Base-by-base conservation (phyloP, 2,797 vertebrate genomes). In the Peromyscus eremicus region DNA sequence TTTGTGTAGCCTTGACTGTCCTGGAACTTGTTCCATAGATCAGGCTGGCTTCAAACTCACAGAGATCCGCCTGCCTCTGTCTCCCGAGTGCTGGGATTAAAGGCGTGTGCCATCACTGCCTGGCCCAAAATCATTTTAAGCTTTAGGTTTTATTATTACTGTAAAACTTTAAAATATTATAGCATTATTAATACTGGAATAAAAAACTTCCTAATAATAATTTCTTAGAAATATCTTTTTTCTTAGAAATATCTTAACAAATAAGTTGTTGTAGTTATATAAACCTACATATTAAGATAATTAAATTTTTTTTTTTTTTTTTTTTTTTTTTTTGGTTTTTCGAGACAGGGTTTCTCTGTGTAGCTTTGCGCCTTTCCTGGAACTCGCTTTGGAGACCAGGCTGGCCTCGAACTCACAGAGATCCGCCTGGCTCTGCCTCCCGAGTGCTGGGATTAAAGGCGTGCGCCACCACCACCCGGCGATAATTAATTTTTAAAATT, bases 211-310 rank as follows among this genome's bases (percentile, higher is more conserved):
- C 57, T 70, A 8, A 92, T 66, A 6, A 93, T 96, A 66, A 83
- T 97, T 89, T 76, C 75, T 93, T 97, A 10, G 66, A 91, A 81
- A 94, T 91, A 60, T 60, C 85, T 70, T n/a, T 70, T 97, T 88
- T 75, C 75, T 93, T 97, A 12, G 60, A 91, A 84, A 92, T 92
- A 55, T 55, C 91, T 95, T 95, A 86, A 49, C 80, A 94, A 93
- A 77, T 19, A 92, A 75, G 83, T 95, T 97, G 11, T 94, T 85
- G 25, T 79, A 94, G 70, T 55, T 86, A 46, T 60, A 96, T 95
- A 92, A 80, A 73, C 60, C 34, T 90, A 85, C 71, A 73, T 73
- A 73, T 73, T 73, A 40, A 73, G 71, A 25, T 73, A 25, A 25
- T 40, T 21, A n/a, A 68, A 68, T 92, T 89, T 37, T 88, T 23